Percentiles rank a stretch among this genome's conserved stretches.
phyloP scores from a whole-genome alignment of 2,888 invertebrate species.

The Liopterus haemorrhoidalis region DNA sequence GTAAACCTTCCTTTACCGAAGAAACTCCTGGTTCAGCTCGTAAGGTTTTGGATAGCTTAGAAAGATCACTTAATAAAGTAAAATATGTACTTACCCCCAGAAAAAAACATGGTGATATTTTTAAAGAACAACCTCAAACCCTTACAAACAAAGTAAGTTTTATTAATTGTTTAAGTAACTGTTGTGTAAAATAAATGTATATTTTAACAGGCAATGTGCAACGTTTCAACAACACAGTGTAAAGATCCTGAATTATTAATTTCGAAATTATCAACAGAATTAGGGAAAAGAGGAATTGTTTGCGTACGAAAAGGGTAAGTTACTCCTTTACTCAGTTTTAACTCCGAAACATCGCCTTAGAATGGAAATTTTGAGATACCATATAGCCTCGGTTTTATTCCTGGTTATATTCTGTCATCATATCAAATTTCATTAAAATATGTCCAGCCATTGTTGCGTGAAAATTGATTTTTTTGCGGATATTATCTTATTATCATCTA shows the following conservation, averaged over 20 bases:
- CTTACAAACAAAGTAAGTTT: slow-evolving; percentile 48
- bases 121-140: slow-evolving; percentile 44
- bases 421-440: too few relatives aligned
- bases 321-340: slow-evolving; percentile 11
- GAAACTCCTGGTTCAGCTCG: slow-evolving; percentile 51
- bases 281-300: slow-evolving; percentile 57
- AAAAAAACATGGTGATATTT: slow-evolving; percentile 21
- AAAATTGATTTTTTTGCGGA: too few relatives aligned
- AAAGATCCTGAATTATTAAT: slow-evolving; percentile 60
- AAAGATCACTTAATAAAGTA: slow-evolving; percentile 61
- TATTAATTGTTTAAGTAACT: slow-evolving; percentile 18
- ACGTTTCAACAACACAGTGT: slow-evolving; percentile 65
- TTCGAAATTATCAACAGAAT: slow-evolving; percentile 53
- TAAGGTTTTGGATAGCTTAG: slow-evolving; percentile 61
- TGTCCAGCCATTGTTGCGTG: too few relatives aligned
- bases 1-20: slow-evolving; percentile 18
- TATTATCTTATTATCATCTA: too few relatives aligned
- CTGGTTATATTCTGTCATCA: too few relatives aligned
- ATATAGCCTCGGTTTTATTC: too few relatives aligned
- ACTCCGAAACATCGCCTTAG: too few relatives aligned
- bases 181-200: slow-evolving; percentile 11
- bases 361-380: too few relatives aligned
- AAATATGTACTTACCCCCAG: slow-evolving; percentile 64
- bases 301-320: slow-evolving; percentile 63
- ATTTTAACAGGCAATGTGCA: slow-evolving; percentile 56